phyloP scores from a whole-genome alignment of 2,888 invertebrate genomes.

The Adelognathus sp. region DNA sequence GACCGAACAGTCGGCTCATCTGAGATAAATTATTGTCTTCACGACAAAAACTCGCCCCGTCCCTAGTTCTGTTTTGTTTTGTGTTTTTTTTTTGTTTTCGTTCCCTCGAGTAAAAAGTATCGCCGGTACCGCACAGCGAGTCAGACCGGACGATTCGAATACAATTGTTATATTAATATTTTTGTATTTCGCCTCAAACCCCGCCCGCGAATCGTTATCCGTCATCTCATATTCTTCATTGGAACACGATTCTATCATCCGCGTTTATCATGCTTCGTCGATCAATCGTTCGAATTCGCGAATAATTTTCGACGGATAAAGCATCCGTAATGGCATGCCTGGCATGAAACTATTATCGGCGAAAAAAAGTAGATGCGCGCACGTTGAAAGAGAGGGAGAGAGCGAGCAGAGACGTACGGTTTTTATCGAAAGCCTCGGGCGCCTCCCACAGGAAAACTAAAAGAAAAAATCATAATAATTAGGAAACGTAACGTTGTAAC shows the following conservation, averaged over 20 bases:
- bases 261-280: constrained; percentile 35
- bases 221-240: constrained; percentile 43
- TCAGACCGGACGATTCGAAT: constrained; percentile 24
- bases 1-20: background rate
- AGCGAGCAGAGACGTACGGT: constrained; percentile 1
- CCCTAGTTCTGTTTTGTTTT: constrained; percentile 4
- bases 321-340: background rate
- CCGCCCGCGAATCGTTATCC: constrained; percentile 31
- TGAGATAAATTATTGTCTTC: constrained; percentile 14
- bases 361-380: constrained; percentile 8
- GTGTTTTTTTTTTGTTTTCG: constrained; percentile 5
- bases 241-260: constrained; percentile 54
- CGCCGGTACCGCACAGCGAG: background rate
- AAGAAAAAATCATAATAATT: constrained; percentile 18
- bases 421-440: constrained; percentile 32
- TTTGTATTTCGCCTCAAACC: constrained; percentile 51
- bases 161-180: constrained; percentile 61
- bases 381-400: background rate
- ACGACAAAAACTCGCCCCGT: background rate
- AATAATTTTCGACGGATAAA: constrained; percentile 8
- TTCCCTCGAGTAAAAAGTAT: constrained; percentile 7
- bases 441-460: constrained; percentile 23
- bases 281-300: constrained; percentile 19
- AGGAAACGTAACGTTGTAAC: constrained; percentile 44
- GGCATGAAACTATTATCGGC: constrained; percentile 24